A percentile compares a stretch with the other conserved stretches of the same genome.
Conservation (phyloP, 2,888 invertebrate species). For the Phytoseiulus persimilis region DNA sequence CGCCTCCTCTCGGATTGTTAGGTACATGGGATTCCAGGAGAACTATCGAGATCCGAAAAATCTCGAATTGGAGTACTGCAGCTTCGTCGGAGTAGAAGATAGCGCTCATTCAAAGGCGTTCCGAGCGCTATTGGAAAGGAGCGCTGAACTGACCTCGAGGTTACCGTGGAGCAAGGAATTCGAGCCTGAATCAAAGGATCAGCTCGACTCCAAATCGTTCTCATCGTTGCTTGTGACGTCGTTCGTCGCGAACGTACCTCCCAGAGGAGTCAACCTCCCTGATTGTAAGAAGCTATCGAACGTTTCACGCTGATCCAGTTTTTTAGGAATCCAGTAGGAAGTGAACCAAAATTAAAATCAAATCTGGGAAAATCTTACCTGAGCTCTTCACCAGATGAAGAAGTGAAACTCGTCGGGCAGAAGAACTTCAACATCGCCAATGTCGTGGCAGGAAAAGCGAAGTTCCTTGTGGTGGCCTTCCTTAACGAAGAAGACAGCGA, state of each 20-base stretch:
- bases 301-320: too few species aligned
- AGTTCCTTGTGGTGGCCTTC: not conserved
- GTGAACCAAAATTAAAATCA: too few species aligned
- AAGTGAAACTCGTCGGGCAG: not conserved
- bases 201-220: not conserved
- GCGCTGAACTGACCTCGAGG: not conserved
- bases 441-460: not conserved
- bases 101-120: not conserved
- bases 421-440: constrained; percentile 21
- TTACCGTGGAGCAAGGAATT: not conserved
- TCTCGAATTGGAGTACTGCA: not conserved
- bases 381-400: not conserved
- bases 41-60: constrained; percentile 9
- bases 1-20: not conserved
- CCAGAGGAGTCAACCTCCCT: constrained; percentile 10
- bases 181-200: not conserved
- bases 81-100: not conserved
- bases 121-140: not conserved
- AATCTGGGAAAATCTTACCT: too few species aligned
- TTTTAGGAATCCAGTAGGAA: too few species aligned
- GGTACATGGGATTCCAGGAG: not conserved
- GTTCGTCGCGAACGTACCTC: not conserved
- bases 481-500: not conserved
- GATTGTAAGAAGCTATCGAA: not conserved
- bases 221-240: not conserved